phyloP scores from a whole-genome alignment of 2,888 invertebrate species.

The Diplazon laetatorius region DNA sequence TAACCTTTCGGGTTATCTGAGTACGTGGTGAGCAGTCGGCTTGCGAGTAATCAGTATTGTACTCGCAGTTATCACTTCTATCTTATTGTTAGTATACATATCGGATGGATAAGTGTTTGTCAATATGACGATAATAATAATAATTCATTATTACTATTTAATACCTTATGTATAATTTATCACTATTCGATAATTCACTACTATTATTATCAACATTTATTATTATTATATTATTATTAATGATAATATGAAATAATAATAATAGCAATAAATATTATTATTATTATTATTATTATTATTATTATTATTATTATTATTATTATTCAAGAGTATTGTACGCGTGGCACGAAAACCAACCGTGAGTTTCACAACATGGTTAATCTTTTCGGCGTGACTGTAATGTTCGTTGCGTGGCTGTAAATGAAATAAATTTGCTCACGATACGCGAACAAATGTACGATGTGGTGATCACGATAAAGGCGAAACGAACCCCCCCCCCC shows the following conservation, averaged over 20 bases:
- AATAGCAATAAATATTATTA: background rate
- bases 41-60: no score
- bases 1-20: no score
- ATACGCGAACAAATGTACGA: conserved; percentile 9
- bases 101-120: no score
- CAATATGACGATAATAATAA: no score
- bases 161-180: background rate
- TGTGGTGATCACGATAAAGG: background rate
- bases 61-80: no score
- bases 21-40: no score
- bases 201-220: background rate
- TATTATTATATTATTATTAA: background rate
- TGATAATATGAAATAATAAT: no score
- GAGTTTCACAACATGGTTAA: conserved; percentile 6
- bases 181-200: background rate
- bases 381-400: conserved; percentile 25
- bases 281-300: background rate
- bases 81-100: no score
- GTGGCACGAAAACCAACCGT: background rate
- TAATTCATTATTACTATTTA: no score
- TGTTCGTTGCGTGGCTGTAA: conserved; percentile 50
- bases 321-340: background rate
- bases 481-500: background rate
- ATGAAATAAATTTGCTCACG: conserved; percentile 36
- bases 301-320: background rate